These are phyloP conservation scores for Pseudachorutes palmiensis DNA, from an alignment of 1,140 invertebrate genomes.

Conservation along the genomic window DNA sequence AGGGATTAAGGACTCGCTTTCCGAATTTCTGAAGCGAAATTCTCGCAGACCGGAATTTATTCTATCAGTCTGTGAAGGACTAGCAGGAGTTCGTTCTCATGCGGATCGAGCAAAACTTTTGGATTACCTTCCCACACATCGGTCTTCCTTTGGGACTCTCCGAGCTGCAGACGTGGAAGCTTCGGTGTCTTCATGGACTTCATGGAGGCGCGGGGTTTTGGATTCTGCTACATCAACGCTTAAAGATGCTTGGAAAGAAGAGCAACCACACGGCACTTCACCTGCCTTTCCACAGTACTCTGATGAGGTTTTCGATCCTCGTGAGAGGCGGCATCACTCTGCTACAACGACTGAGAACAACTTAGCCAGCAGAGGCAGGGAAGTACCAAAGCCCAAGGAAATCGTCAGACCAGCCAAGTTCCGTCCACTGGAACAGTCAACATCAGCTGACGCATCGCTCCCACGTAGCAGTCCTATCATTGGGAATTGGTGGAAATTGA, in stretches of 20 bases:
- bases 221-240: background rate
- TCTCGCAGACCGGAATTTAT: background rate
- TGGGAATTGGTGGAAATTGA: no score
- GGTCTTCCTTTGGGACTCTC: background rate
- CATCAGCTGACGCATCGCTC: no score
- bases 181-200: background rate
- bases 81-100: background rate
- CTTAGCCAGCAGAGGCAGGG: no score
- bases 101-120: background rate
- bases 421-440: no score
- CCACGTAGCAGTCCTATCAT: no score
- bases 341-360: no score
- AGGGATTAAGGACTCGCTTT: background rate
- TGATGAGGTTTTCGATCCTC: no score
- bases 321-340: no score
- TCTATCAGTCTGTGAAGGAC: background rate
- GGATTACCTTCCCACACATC: background rate
- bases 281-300: background rate
- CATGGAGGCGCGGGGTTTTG: background rate
- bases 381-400: no score
- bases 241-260: background rate
- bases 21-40: background rate
- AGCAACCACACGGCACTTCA: background rate
- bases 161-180: background rate
- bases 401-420: no score